A percentile compares a stretch with the other conserved stretches of the same genome.
These are phyloP conservation scores for Acipenser oxyrinchus DNA, from an alignment of 2,797 vertebrate species.

Conservation along the genomic window DNA sequence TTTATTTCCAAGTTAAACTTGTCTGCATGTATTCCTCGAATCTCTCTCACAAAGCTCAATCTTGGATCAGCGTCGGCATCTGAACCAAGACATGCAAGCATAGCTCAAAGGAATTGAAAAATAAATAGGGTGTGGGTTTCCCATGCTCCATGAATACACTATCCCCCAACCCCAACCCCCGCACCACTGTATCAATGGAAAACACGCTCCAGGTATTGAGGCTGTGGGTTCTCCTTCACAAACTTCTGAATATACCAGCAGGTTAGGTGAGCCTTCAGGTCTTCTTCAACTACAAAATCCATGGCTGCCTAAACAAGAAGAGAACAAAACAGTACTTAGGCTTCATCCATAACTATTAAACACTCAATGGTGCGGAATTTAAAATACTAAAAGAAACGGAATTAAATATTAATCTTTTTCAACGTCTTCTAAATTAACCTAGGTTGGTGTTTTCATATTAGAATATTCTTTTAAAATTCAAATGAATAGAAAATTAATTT, in stretches of 20 bases:
- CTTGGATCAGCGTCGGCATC: too few species aligned
- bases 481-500: too few species aligned
- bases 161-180: conserved; percentile 12
- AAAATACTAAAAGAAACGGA: neutral
- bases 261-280: conserved; percentile 90
- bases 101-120: neutral
- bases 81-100: neutral
- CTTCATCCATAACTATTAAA: neutral
- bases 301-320: conserved; percentile 73
- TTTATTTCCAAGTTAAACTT: too few species aligned
- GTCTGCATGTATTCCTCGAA: too few species aligned
- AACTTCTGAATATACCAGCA: conserved; percentile 98
- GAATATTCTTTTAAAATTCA: too few species aligned
- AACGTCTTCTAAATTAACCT: too few species aligned
- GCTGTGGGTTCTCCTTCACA: conserved; percentile 92
- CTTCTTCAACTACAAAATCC: conserved; percentile 97
- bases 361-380: neutral
- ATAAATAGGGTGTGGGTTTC: neutral
- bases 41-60: too few species aligned
- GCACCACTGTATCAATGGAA: conserved; percentile 56
- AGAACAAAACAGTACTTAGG: conserved; percentile 14
- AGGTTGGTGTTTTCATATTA: too few species aligned
- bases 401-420: too few species aligned
- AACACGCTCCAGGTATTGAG: conserved; percentile 89
- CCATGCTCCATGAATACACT: neutral